A percentile compares a stretch with the other conserved stretches of the same genome.
These are phyloP conservation scores for Leucophenga montana DNA, from an alignment of 2,888 invertebrate species.

Conservation along the genomic window DNA sequence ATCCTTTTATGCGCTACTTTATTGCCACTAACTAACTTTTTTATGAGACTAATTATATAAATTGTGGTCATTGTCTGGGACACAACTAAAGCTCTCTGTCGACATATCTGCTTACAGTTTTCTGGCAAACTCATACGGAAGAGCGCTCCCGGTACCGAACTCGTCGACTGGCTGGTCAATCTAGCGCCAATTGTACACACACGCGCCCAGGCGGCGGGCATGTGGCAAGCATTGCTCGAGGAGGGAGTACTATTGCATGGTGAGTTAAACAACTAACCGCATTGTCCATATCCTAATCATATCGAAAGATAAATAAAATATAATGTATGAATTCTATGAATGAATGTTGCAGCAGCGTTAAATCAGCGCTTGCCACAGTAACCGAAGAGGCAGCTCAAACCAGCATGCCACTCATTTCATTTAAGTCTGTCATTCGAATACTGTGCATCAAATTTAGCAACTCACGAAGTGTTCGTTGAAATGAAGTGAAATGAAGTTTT, in stretches of 20 bases:
- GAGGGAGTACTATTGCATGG: conserved; percentile 85
- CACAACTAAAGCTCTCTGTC: conserved; percentile 1
- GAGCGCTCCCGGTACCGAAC: conserved; percentile 85
- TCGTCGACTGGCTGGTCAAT: conserved; percentile 85
- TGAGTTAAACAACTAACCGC: conserved; percentile 68
- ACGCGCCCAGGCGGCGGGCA: conserved; percentile 82
- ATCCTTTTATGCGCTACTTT: not conserved
- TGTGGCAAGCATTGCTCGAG: conserved; percentile 88
- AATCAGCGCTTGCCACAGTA: too few relatives aligned
- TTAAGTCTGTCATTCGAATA: too few relatives aligned
- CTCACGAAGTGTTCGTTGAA: too few relatives aligned
- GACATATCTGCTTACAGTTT: conserved; percentile 67
- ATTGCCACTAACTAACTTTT: conserved; percentile 18
- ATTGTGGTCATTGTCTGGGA: conserved; percentile 2
- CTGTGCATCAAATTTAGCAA: too few relatives aligned
- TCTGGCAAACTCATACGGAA: conserved; percentile 78
- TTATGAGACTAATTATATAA: conserved; percentile 31
- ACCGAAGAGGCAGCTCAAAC: too few relatives aligned
- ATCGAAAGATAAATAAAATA: not conserved
- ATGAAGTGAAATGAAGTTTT: too few relatives aligned
- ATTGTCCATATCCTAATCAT: too few relatives aligned
- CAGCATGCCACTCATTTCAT: too few relatives aligned
- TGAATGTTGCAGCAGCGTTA: too few relatives aligned
- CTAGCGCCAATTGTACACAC: conserved; percentile 78
- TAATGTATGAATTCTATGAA: too few relatives aligned